phyloP scores from a whole-genome alignment of 64 coral and sea anemone genomes.

The Stylophora pistillata region DNA sequence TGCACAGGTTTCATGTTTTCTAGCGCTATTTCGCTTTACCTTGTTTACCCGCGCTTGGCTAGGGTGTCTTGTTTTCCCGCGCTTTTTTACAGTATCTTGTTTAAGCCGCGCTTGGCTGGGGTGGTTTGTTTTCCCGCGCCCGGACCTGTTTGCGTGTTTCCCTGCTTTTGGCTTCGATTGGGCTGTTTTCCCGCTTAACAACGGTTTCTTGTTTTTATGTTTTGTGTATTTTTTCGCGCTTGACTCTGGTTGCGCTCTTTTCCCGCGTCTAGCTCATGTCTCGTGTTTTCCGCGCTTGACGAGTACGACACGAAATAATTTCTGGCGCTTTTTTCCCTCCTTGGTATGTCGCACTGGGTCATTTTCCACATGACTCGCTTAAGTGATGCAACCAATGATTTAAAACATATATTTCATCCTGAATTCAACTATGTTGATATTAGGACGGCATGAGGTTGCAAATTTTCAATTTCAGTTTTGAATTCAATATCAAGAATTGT shows the following conservation, averaged over 20 bases:
- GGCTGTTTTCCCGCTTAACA: neutral
- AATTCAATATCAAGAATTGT: neutral
- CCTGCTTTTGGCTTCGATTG: neutral
- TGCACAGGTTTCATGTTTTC: no score
- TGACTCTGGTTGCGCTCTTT: neutral
- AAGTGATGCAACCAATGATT: slow-evolving; percentile 32
- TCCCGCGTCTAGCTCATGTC: neutral
- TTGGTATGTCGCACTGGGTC: no score
- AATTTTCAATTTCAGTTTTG: neutral
- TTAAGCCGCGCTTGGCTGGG: neutral
- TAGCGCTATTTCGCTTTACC: neutral
- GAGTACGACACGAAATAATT: neutral
- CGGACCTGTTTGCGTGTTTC: no score
- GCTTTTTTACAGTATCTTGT: neutral
- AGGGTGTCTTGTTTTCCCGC: no score
- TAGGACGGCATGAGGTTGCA: slow-evolving; percentile 56
- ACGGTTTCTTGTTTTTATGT: neutral
- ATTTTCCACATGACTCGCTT: neutral
- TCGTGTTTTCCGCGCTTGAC: neutral
- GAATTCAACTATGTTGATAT: slow-evolving; percentile 23
- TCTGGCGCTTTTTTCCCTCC: no score
- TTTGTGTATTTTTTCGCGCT: neutral
- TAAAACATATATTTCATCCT: neutral
- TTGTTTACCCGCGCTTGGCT: neutral
- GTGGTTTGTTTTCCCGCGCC: neutral